phyloP scores from a whole-genome alignment of 2,888 invertebrate species.

The Philereme transversata region DNA sequence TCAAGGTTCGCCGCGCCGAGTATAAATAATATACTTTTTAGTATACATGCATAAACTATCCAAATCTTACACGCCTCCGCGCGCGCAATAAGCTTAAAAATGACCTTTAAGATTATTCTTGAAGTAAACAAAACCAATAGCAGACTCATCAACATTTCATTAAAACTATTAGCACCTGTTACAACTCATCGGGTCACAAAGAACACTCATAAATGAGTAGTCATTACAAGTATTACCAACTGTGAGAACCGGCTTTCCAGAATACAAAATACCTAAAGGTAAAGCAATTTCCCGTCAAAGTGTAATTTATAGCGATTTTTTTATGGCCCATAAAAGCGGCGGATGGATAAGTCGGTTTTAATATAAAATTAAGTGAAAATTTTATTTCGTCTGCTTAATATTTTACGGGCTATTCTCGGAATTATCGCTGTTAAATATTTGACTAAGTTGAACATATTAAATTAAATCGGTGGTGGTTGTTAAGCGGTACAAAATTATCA shows the following conservation, averaged over 20 bases:
- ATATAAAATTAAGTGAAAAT: constrained; percentile 52
- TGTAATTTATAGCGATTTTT: constrained; percentile 64
- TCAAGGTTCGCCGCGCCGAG: too few species aligned
- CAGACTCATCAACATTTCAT: not conserved
- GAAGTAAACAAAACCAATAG: not conserved
- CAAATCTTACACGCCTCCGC: too few species aligned
- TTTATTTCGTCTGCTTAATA: constrained; percentile 41
- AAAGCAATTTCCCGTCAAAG: constrained; percentile 51
- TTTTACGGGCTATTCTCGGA: constrained; percentile 32
- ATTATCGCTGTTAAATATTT: constrained; percentile 18
- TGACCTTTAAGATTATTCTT: too few species aligned
- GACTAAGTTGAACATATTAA: constrained; percentile 23
- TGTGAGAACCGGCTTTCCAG: constrained; percentile 42
- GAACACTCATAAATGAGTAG: constrained; percentile 29
- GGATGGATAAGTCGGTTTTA: constrained; percentile 54
- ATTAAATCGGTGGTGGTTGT: constrained; percentile 17
- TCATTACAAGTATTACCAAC: constrained; percentile 54
- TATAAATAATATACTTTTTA: too few species aligned
- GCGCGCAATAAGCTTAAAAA: too few species aligned
- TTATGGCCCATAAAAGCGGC: constrained; percentile 58
- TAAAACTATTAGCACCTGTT: not conserved
- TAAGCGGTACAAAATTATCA: not conserved
- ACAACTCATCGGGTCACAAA: constrained; percentile 20
- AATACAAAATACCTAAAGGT: constrained; percentile 52
- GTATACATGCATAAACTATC: too few species aligned